Evolutionary conservation across 2,113 vertebrate genomes (phyloP), one percentile per base, ranked within the genome.

Genomic region (Myxocyprinus asiaticus): DNA sequence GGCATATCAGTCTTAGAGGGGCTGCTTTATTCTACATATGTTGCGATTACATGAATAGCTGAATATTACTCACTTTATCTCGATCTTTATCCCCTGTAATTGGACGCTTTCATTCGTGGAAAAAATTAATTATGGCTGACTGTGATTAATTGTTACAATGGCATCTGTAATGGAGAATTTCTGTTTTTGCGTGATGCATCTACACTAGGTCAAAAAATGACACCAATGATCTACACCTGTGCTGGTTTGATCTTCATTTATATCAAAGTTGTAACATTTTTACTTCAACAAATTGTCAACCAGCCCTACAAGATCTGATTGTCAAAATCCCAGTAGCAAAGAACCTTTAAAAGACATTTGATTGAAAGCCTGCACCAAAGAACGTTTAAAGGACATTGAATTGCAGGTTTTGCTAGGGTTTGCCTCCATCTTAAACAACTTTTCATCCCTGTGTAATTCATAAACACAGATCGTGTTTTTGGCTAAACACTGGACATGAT

Each of bases 401-500:
- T 58, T 33, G 65, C 15, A 14, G 12, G 53, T 33, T 65, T 17
- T 47, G 61, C 56, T 78, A 62, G 17, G 14, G 45, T 17, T 43
- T 43, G 45, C 22, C 51, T 68, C 51, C 14, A 44, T 79, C 56
- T 74, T 66, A 67, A 73, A 67, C 66, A 50, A 43, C 51, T n/a
- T 75, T 75, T 76, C 59, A 69, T 43, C 65, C 11, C 53, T 80
- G 85, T 84, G 75, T 79, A 64, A 74, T 77, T 62, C 70, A 59
- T 71, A 72, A 83, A 84, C 76, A 85, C 44, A 51, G 50, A 6
- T 53, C 11, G 62, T 84, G 78, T 84, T 86, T 83, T 69, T 72
- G 83, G 63, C 48, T 53, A 45, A 84, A 77, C 73, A 83, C 9
- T 14, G 22, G 45, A 51, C 44, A 48, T 0, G 22, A 79, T 63